Evolutionary conservation across 2,797 vertebrate genomes (phyloP).

Genomic region (Hippopotamyrus pictus): DNA sequence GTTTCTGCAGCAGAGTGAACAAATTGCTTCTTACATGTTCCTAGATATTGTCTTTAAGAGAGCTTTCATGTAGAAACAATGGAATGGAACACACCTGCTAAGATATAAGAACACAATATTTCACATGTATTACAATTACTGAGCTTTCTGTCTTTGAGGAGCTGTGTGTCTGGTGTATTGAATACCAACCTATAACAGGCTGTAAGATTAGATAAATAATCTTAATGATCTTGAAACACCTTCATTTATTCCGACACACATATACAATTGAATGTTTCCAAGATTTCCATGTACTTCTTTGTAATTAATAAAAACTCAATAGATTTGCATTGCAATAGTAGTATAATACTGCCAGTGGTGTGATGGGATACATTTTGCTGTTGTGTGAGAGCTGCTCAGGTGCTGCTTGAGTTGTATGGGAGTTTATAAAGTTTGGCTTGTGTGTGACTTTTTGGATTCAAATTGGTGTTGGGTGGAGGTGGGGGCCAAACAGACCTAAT

Average conservation of each 20-base stretch:
- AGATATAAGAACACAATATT: conserved; percentile 71
- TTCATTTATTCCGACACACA: neutral
- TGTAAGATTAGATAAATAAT: conserved; percentile 56
- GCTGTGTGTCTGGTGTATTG: conserved; percentile 57
- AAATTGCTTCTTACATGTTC: conserved; percentile 64
- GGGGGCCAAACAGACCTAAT: conserved; percentile 1
- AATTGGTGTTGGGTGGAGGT: conserved; percentile 7
- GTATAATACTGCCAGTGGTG: neutral
- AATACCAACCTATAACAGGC: conserved; percentile 69
- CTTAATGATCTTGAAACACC: neutral
- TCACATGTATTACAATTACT: conserved; percentile 77
- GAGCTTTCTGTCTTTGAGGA: conserved; percentile 70
- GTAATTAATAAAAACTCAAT: neutral
- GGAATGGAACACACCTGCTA: conserved; percentile 60
- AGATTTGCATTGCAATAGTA: neutral
- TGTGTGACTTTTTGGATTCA: neutral
- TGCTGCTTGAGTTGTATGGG: neutral
- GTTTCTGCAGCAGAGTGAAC: conserved; percentile 66
- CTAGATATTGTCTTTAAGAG: conserved; percentile 88
- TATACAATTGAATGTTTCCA: neutral
- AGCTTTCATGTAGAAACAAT: conserved; percentile 60
- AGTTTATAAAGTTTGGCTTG: neutral
- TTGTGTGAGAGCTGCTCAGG: neutral
- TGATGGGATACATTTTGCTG: neutral
- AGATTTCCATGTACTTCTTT: neutral